phyloP scores from a whole-genome alignment of 2,113 vertebrate genomes.

The Carassius carassius region DNA sequence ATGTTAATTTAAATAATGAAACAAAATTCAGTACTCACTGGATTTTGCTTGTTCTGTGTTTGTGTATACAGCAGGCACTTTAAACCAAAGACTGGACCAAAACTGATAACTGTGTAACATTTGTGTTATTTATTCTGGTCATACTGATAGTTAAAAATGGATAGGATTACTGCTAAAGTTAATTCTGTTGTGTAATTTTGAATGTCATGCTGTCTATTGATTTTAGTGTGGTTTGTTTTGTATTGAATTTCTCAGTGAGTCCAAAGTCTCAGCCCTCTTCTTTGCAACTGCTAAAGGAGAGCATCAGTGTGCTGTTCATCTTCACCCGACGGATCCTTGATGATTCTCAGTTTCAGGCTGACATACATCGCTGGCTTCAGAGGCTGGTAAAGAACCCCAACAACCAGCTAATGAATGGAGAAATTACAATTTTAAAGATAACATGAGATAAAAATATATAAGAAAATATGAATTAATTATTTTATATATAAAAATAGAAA shows the following conservation, averaged over 20 bases:
- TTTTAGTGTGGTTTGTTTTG: slow-evolving; percentile 11
- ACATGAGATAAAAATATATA: not conserved
- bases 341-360: slow-evolving; percentile 88
- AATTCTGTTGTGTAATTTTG: not conserved
- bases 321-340: slow-evolving; percentile 90
- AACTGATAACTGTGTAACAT: not conserved
- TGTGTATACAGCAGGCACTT: not conserved
- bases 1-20: not conserved
- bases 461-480: not conserved
- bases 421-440: not conserved
- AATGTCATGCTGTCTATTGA: not conserved
- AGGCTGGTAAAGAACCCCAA: slow-evolving; percentile 80
- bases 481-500: not conserved
- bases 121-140: not conserved
- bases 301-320: slow-evolving; percentile 92
- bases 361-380: slow-evolving; percentile 90
- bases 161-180: not conserved
- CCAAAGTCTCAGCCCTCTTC: slow-evolving; percentile 79
- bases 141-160: not conserved
- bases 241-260: slow-evolving; percentile 62
- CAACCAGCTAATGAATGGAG: not conserved
- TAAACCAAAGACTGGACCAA: not conserved
- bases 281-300: slow-evolving; percentile 87
- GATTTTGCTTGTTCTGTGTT: not conserved
- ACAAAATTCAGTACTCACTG: not conserved